These are phyloP conservation scores for Hemithea aestivaria DNA, from an alignment of 2,888 invertebrate species.

Conservation along the genomic window DNA sequence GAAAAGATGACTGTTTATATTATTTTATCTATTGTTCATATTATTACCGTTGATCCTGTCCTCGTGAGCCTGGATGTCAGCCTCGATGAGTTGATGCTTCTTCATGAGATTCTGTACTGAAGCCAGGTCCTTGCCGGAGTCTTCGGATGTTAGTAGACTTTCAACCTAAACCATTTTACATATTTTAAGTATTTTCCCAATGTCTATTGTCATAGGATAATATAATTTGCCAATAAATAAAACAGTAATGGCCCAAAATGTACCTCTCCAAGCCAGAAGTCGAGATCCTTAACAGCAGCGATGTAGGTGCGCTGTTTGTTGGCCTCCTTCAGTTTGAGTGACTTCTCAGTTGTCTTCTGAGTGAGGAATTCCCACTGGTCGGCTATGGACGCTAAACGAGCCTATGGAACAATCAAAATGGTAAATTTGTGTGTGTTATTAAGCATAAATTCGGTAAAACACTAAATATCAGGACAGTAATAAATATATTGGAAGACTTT, in stretches of 20 bases:
- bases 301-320: slow-evolving; percentile 99
- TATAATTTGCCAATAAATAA: too few relatives aligned
- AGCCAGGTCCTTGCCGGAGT: slow-evolving; percentile 98
- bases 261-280: slow-evolving; percentile 98
- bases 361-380: slow-evolving; percentile 99
- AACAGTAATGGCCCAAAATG: too few relatives aligned
- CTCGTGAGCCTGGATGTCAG: slow-evolving; percentile 98
- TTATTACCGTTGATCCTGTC: slow-evolving; percentile 89
- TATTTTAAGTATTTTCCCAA: neutral
- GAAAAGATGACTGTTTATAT: too few relatives aligned
- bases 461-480: too few relatives aligned
- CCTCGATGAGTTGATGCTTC: slow-evolving; percentile 98
- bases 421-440: neutral
- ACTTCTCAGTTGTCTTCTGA: slow-evolving; percentile 98
- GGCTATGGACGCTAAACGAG: slow-evolving; percentile 92
- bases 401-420: slow-evolving; percentile 41
- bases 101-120: slow-evolving; percentile 99
- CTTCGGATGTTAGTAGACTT: slow-evolving; percentile 95
- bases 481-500: too few relatives aligned
- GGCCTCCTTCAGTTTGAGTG: slow-evolving; percentile 98
- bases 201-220: too few relatives aligned
- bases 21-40: neutral
- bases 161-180: slow-evolving; percentile 83
- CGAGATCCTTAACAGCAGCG: slow-evolving; percentile 99
- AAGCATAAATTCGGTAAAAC: too few relatives aligned